Base-by-base conservation (phyloP, 1,140 invertebrate species). In the Drosophila simulans region DNA sequence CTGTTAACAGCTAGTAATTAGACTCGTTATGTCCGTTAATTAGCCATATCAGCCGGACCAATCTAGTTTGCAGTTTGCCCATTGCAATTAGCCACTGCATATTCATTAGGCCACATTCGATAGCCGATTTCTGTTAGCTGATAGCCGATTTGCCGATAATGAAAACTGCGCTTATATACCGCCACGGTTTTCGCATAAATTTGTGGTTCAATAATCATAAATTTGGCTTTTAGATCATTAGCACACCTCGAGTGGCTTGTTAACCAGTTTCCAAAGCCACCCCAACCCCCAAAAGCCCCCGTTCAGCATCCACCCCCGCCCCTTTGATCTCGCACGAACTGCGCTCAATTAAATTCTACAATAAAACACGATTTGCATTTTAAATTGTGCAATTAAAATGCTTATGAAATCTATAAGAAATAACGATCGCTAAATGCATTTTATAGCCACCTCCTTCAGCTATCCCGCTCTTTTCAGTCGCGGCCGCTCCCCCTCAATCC, bases 361-460 rank as follows among this genome's bases (percentile, higher is more conserved):
- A 84, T 89, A 89, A 80, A 89, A 80, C 80, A 80, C 84, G 77
- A 89, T 89, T 89, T 89, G 84, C 84, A 89, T 89, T 89, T 89
- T 80, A 89, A 89, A 89, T 89, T 89, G 80, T 89, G 84, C 84
- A 89, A 89, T 89, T 89, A 89, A 90, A 89, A 89, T 89, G 84
- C 84, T 89, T 89, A 89, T 89, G 80, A 89, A 89, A 89, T 89
- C 84, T 89, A 84, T 89, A 80, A 85, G 81, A 77, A 85, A 64
- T 65, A 88, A 86, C 60, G 83, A 76, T 77, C 80, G 77, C 85
- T 84, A 84, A 89, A 90, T 89, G 85, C 84, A 89, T 84, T 89
- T 85, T 89, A 84, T 77, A 65, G 53, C 56, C 70, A 59, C 53
- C 66, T 77, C 45, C 76, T 55, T 57, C 45, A 20, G 20, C 56